Evolutionary conservation across 2,113 vertebrate species (phyloP), one percentile per base, ranked within the genome.

Genomic region (Ictalurus punctatus): DNA sequence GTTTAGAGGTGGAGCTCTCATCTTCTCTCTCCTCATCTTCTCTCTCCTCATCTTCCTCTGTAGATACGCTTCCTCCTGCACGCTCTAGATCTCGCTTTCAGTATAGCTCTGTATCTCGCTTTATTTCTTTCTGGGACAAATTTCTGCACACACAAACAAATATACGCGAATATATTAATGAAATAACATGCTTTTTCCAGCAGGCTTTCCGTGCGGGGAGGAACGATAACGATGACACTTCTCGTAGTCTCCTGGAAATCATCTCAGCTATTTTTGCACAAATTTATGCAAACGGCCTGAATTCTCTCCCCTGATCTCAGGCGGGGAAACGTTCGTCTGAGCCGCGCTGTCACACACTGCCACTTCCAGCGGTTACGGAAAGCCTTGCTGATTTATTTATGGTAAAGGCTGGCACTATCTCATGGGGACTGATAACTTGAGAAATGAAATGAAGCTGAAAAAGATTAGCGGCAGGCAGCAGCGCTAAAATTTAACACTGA

Each of bases 211-310:
- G 71, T 48, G 40, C 67, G 37, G 3, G 7, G 48, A 61, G 37
- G 78, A 67, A 76, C 34, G 67, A 74, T 82, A 81, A 89, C 69
- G 76, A 74, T 27, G 9, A n/a, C 40, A 83, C 69, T 59, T 71
- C 56, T 83, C 56, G 2, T 73, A 23, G 27, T 85, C 63, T 90
- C 63, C 16, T 88, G 83, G 71, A 44, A 71, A 88, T 89, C 76
- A 79, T 83, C 71, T 71, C 13, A 79, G 44, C 71, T 85, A 86
- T 89, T 90, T 90, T 83, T 92, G 30, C 27, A 30, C 19, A 78
- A 83, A 88, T 90, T 65, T 88, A 88, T 90, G 87, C 71, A 65
- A 90, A 83, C 84, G 88, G 87, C 87, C 90, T 88, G 89, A 93
- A 91, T 91, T 84, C 59, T 83, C 25, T 81, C 40, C 79, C 37